Conservation (phyloP, 2,888 invertebrate genomes). For the Pachymerium ferrugineum region DNA sequence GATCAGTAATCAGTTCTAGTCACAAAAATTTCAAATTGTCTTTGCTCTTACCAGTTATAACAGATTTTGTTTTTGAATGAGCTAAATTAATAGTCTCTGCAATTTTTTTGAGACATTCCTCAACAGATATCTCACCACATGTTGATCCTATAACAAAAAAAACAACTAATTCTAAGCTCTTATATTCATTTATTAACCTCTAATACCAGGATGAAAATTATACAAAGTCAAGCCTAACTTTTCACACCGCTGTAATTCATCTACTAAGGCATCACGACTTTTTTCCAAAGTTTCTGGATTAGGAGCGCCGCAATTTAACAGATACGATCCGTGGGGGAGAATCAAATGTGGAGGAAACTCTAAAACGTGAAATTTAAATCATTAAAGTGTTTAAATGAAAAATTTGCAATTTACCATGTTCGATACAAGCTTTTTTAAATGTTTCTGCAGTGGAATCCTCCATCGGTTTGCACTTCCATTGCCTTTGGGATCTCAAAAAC, state of each 20-base stretch:
- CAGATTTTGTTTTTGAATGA: slow-evolving; percentile 42
- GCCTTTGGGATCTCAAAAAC: slow-evolving; percentile 46
- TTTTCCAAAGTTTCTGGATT: slow-evolving; percentile 46
- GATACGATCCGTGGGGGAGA: slow-evolving; percentile 49
- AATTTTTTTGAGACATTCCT: slow-evolving; percentile 44
- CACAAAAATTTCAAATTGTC: neutral
- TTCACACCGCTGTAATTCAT: slow-evolving; percentile 51
- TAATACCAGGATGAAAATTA: slow-evolving; percentile 51
- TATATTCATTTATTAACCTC: neutral
- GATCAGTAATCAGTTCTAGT: neutral
- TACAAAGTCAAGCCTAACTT: slow-evolving; percentile 48
- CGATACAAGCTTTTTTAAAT: slow-evolving; percentile 41
- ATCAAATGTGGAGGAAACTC: slow-evolving; percentile 44
- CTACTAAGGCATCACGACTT: slow-evolving; percentile 47
- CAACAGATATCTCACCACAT: slow-evolving; percentile 42
- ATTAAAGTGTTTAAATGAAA: neutral
- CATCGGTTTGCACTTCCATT: slow-evolving; percentile 46
- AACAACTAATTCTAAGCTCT: neutral
- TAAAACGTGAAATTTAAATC: slow-evolving; percentile 30
- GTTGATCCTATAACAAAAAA: slow-evolving; percentile 42
- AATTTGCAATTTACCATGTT: neutral
- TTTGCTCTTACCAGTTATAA: slow-evolving; percentile 37
- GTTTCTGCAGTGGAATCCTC: slow-evolving; percentile 41
- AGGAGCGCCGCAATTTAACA: slow-evolving; percentile 51
- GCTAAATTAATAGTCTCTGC: slow-evolving; percentile 46